These are phyloP conservation scores for Hippoglossus hippoglossus DNA, from an alignment of 2,797 vertebrate genomes.

Conservation along the genomic window DNA sequence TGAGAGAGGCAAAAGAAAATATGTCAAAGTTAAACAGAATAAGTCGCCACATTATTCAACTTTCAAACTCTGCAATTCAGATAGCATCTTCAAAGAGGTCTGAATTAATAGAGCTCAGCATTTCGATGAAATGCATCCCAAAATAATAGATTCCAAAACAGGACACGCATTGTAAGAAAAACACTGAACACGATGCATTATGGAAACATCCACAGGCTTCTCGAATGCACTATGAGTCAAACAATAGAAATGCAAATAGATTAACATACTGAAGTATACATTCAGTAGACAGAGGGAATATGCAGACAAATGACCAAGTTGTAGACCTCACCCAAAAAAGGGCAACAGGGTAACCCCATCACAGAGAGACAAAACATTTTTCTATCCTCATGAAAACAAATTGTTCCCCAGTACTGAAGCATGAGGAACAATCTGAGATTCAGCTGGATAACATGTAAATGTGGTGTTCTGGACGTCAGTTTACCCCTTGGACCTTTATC, in stretches of 20 bases:
- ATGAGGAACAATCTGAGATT: conserved; percentile 44
- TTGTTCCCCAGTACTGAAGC: conserved; percentile 18
- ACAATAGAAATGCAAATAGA: conserved; percentile 34
- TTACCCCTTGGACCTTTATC: conserved; percentile 36
- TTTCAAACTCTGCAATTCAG: conserved; percentile 38
- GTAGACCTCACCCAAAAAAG: conserved; percentile 16
- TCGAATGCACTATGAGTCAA: conserved; percentile 27
- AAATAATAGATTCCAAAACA: conserved; percentile 29
- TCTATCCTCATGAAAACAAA: too few relatives aligned
- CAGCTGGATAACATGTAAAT: conserved; percentile 46
- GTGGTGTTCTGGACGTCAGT: conserved; percentile 32
- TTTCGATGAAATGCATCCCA: conserved; percentile 33
- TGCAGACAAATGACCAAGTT: not conserved
- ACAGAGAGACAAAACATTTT: not conserved
- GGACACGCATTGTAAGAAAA: conserved; percentile 2
- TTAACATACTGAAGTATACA: conserved; percentile 27
- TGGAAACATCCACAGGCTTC: conserved; percentile 34
- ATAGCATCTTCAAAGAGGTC: conserved; percentile 17
- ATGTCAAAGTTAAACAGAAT: conserved; percentile 44
- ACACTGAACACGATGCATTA: conserved; percentile 32
- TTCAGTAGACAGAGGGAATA: conserved; percentile 9
- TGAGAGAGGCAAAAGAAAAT: conserved; percentile 31
- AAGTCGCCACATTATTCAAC: conserved; percentile 32
- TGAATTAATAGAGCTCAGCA: conserved; percentile 29
- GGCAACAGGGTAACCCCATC: conserved; percentile 14